These are phyloP conservation scores for Forbesichthys agassizii DNA, from an alignment of 2,113 vertebrate genomes.

Conservation along the genomic window DNA sequence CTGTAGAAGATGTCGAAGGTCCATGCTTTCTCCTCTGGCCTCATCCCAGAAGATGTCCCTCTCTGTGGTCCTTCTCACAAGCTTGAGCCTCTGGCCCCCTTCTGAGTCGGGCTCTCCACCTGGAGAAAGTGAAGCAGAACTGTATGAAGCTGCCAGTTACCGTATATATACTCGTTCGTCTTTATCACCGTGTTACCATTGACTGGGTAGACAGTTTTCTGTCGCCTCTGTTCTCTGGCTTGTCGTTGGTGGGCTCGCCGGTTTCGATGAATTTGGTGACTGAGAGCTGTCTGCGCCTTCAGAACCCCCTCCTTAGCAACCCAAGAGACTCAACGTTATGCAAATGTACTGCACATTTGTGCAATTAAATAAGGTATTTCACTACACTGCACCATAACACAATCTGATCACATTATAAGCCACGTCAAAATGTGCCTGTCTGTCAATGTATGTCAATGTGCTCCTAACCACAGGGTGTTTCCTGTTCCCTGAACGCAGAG, in stretches of 20 bases:
- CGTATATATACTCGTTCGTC: neutral
- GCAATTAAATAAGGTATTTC: neutral
- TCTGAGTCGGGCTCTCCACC: conserved; percentile 13
- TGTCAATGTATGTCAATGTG: conserved; percentile 17
- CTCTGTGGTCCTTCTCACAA: conserved; percentile 59
- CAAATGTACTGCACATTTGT: neutral
- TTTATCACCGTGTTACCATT: conserved; percentile 23
- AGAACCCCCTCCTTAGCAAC: conserved; percentile 44
- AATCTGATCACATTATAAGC: neutral
- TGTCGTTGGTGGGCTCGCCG: conserved; percentile 43
- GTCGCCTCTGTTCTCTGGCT: conserved; percentile 38
- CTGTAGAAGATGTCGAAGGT: conserved; percentile 49
- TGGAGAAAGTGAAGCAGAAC: neutral
- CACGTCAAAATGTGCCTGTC: neutral
- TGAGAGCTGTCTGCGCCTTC: conserved; percentile 55
- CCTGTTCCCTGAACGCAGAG: conserved; percentile 52
- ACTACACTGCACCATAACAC: neutral
- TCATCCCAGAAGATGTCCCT: conserved; percentile 77
- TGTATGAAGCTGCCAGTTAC: neutral
- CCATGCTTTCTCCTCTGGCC: conserved; percentile 70
- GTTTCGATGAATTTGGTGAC: conserved; percentile 39
- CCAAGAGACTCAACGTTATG: neutral
- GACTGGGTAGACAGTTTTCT: conserved; percentile 35
- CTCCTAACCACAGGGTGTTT: conserved; percentile 18
- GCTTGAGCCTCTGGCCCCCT: conserved; percentile 25